phyloP scores from a whole-genome alignment of 2,888 invertebrate species.

The Euproctis similis region DNA sequence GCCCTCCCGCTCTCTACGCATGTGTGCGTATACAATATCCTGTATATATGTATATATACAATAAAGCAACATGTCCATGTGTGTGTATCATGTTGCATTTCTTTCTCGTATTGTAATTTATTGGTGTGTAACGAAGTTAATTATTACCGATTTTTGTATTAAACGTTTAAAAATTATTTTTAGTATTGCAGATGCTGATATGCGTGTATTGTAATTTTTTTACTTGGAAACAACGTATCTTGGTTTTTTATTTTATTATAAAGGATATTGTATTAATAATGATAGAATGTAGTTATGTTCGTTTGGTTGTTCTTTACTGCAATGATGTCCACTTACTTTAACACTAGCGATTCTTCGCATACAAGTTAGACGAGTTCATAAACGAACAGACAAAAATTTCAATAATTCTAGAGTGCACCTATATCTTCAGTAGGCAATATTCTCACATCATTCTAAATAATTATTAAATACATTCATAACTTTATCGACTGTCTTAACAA shows the following conservation, averaged over 20 bases:
- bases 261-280: conserved; percentile 29
- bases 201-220: conserved; percentile 40
- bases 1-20: conserved; percentile 25
- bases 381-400: no score
- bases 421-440: no score
- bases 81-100: conserved; percentile 63
- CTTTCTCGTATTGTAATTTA: conserved; percentile 75
- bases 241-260: conserved; percentile 27
- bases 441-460: no score
- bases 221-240: conserved; percentile 48
- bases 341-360: no score
- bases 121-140: conserved; percentile 75
- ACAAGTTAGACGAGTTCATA: no score
- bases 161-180: conserved; percentile 76
- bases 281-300: conserved; percentile 24
- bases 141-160: conserved; percentile 76
- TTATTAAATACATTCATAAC: no score
- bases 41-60: conserved; percentile 21
- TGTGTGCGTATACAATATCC: no score
- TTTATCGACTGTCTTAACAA: no score
- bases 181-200: conserved; percentile 58
- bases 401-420: no score
- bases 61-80: conserved; percentile 19
- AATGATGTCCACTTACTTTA: conserved; percentile 16
- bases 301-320: conserved; percentile 19